Conservation (phyloP, 2,113 vertebrate genomes). For the Tenebrosternarchus preto region DNA sequence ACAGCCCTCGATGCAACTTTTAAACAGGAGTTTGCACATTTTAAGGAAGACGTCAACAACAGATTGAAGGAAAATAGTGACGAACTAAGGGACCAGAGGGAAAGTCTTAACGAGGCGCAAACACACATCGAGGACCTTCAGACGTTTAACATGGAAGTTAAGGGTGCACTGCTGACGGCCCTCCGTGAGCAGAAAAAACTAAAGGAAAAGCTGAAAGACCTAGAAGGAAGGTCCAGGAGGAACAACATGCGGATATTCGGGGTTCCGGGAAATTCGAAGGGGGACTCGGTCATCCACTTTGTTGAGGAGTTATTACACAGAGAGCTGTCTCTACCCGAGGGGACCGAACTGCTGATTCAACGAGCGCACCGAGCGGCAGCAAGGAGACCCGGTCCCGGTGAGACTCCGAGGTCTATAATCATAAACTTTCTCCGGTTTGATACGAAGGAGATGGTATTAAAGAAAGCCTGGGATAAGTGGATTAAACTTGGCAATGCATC, state of each 20-base stretch:
- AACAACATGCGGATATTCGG: conserved; percentile 6
- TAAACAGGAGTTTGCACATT: too few species aligned
- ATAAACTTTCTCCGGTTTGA: not conserved
- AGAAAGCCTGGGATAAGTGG: not conserved
- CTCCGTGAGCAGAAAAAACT: not conserved
- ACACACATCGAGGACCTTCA: too few species aligned
- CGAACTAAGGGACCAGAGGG: too few species aligned
- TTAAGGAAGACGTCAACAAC: too few species aligned
- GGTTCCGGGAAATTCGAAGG: not conserved
- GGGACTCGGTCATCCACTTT: not conserved
- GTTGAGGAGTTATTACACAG: not conserved
- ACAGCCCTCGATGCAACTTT: too few species aligned
- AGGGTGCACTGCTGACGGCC: too few species aligned
- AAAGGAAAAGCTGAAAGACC: not conserved
- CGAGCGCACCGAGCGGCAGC: not conserved
- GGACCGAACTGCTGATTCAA: not conserved
- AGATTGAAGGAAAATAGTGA: too few species aligned
- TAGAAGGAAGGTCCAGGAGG: not conserved
- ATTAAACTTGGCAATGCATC: not conserved
- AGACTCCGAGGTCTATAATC: not conserved
- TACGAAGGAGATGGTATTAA: not conserved
- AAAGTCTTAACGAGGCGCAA: too few species aligned
- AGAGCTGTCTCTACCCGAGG: not conserved
- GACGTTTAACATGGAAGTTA: too few species aligned
- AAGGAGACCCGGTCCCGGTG: not conserved